Base-by-base conservation (phyloP, 2,888 invertebrate species). In the Schizaphis graminum region DNA sequence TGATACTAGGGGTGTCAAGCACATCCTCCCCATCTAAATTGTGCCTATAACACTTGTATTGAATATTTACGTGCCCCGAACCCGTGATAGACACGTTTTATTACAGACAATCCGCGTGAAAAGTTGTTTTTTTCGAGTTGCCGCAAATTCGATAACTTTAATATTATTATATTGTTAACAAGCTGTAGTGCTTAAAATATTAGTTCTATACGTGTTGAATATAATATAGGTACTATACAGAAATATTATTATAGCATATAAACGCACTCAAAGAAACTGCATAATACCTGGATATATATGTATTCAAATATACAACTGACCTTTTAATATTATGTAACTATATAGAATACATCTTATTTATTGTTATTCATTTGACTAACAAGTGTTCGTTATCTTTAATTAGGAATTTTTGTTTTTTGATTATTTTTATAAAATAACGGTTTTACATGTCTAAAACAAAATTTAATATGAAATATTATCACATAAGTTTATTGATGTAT, bases 341-440 rank as follows among this genome's bases (percentile, higher is more conserved):
- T 77, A 35, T 21, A 35, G 21, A 21, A 35, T 77, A 77, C 77
- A 77, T 77, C 16, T 77, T 77, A 77, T 35, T 77, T 13, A n/a
- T 16, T 16, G n/a, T n/a, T 67, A 61, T 61, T 28, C 3, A 61
- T 61, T 61, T 61, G 13, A 77, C 21, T 77, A 41, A 77, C 77
- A 77, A 77, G 35, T 77, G 35, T 77, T 77, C 21, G 77, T 77
- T 77, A 77, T 77, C 35, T 77, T 41, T 35, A 77, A 77, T 77
- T 1, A 77, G 77, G 77, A 77, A 77, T 77, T 77, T 77, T 77
- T 77, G 35, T 77, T 77, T 77, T 77, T 77, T 77, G 77, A 77
- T 77, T 77, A 35, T 77, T 77, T 77, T 41, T 35, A 35, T 77
- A 35, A 35, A 77, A 77, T 8, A 77, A 77, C 35, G 35, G n/a